A percentile compares a stretch with the other conserved stretches of the same genome.
Evolutionary conservation across 1,140 invertebrate genomes (phyloP).

Genomic region (Streblospio benedicti): DNA sequence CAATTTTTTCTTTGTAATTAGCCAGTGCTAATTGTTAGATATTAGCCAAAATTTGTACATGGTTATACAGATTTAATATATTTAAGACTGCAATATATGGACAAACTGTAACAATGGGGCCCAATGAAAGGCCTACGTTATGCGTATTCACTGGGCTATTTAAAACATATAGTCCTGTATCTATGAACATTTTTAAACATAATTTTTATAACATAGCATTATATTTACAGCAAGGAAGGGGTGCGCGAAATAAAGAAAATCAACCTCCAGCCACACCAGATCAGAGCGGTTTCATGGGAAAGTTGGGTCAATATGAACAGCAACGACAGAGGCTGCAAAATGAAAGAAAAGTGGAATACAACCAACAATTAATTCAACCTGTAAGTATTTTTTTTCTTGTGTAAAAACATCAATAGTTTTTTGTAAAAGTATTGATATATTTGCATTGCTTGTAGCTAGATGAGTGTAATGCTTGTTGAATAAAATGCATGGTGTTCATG

Average conservation of each 20-base stretch:
- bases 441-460: not conserved
- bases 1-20: too few species aligned
- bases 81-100: too few species aligned
- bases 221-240: too few species aligned
- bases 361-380: slow-evolving; percentile 19
- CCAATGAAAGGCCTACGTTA: too few species aligned
- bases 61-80: too few species aligned
- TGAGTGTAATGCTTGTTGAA: not conserved
- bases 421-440: not conserved
- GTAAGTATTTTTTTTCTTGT: slow-evolving; percentile 9
- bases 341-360: slow-evolving; percentile 28
- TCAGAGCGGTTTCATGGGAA: not conserved
- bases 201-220: too few species aligned
- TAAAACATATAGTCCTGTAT: too few species aligned
- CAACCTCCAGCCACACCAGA: not conserved
- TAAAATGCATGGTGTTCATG: not conserved
- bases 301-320: slow-evolving; percentile 21
- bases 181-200: too few species aligned
- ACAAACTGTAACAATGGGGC: too few species aligned
- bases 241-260: slow-evolving; percentile 11
- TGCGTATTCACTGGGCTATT: too few species aligned
- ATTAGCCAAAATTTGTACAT: too few species aligned
- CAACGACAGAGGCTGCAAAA: slow-evolving; percentile 21
- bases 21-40: too few species aligned
- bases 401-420: not conserved